Evolutionary conservation across 2,113 vertebrate genomes (phyloP).

Genomic region (Epinephelus fuscoguttatus): DNA sequence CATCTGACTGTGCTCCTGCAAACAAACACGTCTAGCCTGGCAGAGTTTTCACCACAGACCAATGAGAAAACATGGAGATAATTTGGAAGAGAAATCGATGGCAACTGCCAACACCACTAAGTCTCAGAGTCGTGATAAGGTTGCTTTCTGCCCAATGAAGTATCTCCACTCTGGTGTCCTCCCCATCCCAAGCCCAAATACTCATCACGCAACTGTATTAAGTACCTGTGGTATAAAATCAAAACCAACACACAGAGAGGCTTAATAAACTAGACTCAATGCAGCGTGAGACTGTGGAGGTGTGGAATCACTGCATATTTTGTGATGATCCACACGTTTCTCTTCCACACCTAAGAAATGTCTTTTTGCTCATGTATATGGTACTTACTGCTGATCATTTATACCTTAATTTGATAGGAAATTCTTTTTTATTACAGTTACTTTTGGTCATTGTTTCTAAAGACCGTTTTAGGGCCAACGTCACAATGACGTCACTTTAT

Average conservation of each 20-base stretch:
- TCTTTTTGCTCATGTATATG: background rate
- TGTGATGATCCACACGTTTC: background rate
- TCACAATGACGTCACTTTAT: too few relatives aligned
- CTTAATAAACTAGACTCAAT: background rate
- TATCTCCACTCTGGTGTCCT: slow-evolving; percentile 55
- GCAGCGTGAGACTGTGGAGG: background rate
- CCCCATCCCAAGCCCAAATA: slow-evolving; percentile 54
- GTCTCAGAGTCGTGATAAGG: slow-evolving; percentile 56
- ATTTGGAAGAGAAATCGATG: slow-evolving; percentile 66
- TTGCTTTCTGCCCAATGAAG: slow-evolving; percentile 66
- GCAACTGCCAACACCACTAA: slow-evolving; percentile 53
- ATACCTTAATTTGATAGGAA: background rate
- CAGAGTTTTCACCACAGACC: slow-evolving; percentile 25
- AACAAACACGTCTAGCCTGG: slow-evolving; percentile 48
- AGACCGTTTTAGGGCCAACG: too few relatives aligned
- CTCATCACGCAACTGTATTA: slow-evolving; percentile 53
- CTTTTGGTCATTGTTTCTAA: background rate
- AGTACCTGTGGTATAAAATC: slow-evolving; percentile 25
- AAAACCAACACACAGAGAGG: background rate
- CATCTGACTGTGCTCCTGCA: slow-evolving; percentile 27
- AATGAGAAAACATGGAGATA: slow-evolving; percentile 53
- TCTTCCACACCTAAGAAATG: background rate
- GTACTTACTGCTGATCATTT: background rate
- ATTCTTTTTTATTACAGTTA: background rate
- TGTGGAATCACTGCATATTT: slow-evolving; percentile 4